A percentile compares a stretch with the other conserved stretches of the same genome.
Evolutionary conservation across 2,888 invertebrate species (phyloP).

Genomic region (Seira sanloemensis): DNA sequence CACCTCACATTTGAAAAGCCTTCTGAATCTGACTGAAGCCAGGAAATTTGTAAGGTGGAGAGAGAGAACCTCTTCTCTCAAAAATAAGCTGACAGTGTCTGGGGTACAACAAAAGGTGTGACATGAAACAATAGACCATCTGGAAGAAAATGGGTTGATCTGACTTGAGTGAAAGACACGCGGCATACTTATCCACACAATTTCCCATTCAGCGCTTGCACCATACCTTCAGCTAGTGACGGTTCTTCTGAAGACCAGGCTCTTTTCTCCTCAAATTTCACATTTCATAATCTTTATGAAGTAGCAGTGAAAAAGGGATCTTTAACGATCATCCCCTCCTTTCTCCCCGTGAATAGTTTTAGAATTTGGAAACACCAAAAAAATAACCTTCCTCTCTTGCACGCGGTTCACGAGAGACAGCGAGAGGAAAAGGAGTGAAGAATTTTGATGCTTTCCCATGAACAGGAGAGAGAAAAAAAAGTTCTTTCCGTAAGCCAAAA

Average conservation of each 20-base stretch:
- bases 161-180: not conserved
- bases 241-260: not conserved
- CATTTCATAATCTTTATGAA: constrained; percentile 3
- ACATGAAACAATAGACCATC: not conserved
- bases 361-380: not conserved
- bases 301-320: not conserved
- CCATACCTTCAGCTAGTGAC: too few relatives aligned
- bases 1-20: too few relatives aligned
- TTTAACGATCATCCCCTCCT: not conserved
- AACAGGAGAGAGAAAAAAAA: not conserved
- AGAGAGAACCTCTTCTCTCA: too few relatives aligned
- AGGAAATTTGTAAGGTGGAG: too few relatives aligned
- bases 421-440: too few relatives aligned
- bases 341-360: too few relatives aligned
- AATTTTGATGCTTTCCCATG: not conserved
- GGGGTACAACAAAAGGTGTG: not conserved
- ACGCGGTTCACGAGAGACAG: too few relatives aligned
- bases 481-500: not conserved
- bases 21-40: too few relatives aligned
- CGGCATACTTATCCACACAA: not conserved
- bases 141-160: not conserved
- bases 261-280: not conserved
- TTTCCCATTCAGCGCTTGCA: too few relatives aligned
- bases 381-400: too few relatives aligned
- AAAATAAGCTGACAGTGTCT: not conserved